Percentiles rank a stretch among this genome's conserved stretches.
phyloP scores from a whole-genome alignment of 1,140 invertebrate genomes.

The Rhyacophila brunnea region DNA sequence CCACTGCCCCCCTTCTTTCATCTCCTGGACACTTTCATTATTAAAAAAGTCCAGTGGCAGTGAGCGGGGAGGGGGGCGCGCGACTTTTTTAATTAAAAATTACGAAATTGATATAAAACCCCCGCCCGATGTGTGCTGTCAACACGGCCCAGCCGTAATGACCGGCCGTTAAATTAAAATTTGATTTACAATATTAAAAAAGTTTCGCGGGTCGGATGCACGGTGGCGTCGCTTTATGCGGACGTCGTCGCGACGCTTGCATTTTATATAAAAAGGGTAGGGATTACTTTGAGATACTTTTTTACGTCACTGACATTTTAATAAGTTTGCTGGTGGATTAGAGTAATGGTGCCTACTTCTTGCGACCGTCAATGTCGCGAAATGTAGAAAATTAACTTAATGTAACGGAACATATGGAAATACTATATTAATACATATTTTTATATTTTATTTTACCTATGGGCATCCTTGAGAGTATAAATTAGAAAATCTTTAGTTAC shows the following conservation, averaged over 20 bases:
- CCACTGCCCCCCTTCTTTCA: neutral
- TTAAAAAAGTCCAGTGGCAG: constrained; percentile 55
- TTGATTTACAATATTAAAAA: constrained; percentile 38
- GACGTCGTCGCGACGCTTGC: neutral
- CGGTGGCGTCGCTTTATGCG: neutral
- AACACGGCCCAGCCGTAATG: constrained; percentile 33
- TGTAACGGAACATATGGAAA: no score
- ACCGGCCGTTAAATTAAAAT: constrained; percentile 35
- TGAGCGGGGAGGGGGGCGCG: constrained; percentile 45
- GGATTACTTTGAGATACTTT: no score
- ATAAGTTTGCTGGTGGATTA: no score
- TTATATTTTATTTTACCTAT: no score
- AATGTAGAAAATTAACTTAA: no score
- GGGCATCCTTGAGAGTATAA: no score
- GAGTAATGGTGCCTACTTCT: no score
- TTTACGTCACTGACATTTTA: no score
- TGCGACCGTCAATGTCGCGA: no score
- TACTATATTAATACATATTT: no score
- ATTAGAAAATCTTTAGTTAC: no score
- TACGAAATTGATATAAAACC: constrained; percentile 55
- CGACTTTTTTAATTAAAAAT: constrained; percentile 59
- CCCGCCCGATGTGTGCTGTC: constrained; percentile 33
- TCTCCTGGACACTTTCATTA: constrained; percentile 53
- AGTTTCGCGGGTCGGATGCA: constrained; percentile 19
- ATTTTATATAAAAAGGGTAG: neutral